phyloP scores from a whole-genome alignment of 2,888 invertebrate genomes.

The Aproaerema taeniolella region DNA sequence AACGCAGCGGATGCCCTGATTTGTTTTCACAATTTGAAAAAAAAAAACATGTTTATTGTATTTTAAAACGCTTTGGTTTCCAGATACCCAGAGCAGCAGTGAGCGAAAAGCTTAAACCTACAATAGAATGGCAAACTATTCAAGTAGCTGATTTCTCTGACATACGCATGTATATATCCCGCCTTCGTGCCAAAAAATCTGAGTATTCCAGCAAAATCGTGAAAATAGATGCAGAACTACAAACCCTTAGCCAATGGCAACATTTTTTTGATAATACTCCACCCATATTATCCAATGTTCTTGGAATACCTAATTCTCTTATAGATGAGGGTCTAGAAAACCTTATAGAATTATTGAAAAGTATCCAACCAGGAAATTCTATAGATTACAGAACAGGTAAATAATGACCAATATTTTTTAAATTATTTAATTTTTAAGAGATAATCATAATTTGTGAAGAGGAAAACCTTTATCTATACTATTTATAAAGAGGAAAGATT shows the following conservation, averaged over 20 bases:
- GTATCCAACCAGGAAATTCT: constrained; percentile 44
- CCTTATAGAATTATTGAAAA: constrained; percentile 38
- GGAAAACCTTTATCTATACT: too few species aligned
- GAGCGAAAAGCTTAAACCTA: constrained; percentile 53
- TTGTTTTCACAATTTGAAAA: too few species aligned
- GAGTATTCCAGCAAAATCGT: constrained; percentile 33
- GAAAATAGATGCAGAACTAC: constrained; percentile 29
- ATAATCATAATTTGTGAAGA: too few species aligned
- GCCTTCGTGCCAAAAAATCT: constrained; percentile 37
- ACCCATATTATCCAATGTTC: constrained; percentile 52
- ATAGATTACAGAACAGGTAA: constrained; percentile 57
- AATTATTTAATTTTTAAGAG: neutral
- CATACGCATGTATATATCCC: constrained; percentile 72
- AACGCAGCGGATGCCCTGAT: too few species aligned
- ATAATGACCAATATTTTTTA: neutral
- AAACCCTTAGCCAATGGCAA: constrained; percentile 37
- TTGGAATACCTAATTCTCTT: constrained; percentile 40
- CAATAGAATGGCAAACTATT: constrained; percentile 81
- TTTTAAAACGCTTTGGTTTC: too few species aligned
- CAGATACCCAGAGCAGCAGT: constrained; percentile 34
- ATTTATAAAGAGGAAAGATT: too few species aligned
- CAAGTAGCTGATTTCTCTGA: constrained; percentile 83
- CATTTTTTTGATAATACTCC: constrained; percentile 42
- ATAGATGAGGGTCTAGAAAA: constrained; percentile 47
- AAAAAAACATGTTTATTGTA: too few species aligned